Base-by-base conservation (phyloP, 2,113 vertebrate genomes). In the Clinocottus analis region DNA sequence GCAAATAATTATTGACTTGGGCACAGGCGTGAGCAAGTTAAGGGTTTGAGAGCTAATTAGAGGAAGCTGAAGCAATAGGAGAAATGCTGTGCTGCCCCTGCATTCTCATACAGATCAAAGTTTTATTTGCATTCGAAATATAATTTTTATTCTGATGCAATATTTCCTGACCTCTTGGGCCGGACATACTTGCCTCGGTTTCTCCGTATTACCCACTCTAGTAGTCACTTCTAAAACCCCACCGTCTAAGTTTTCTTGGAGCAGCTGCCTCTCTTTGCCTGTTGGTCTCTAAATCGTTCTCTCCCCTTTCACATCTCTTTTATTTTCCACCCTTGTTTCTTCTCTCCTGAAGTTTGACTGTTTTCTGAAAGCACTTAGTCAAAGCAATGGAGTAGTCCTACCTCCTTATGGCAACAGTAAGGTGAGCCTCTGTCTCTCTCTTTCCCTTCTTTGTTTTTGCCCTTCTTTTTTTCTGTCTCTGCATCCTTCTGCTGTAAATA, bases 361-460 rank as follows among this genome's bases (percentile, higher is more conserved):
- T 89, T 87, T 94, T 90, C 90, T 94, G 61, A 94, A 94, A 92
- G 81, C 73, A 49, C 83, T 94, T 90, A 92, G 88, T 86, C 90
- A 94, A 89, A 93, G 88, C 89, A 94, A 94, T 92, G 93, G 93
- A 85, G 49, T 94, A 89, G 86, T 79, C 77, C 79, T 90, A 5
- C 90, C 93, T 87, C 74, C 83, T 77, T 89, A 90, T 90, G 87
- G 81, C 84, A 93, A 83, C 84, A 85, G 86, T 80, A 91, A 93
- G 93, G 93, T 94, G 91, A 94, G 93, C 85, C 62, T 81, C 60
- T 89, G 45, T 72, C 35, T 77, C 47, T 80, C 47, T 41, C 7
- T 51, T 39, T 68, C 56, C 19, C 35, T 55, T 62, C 45, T 73
- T 60, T 76, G 17, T 49, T 77, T 65, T 49, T 51, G 23, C 2